phyloP scores from a whole-genome alignment of 2,888 invertebrate genomes.

The Nomada fucata region DNA sequence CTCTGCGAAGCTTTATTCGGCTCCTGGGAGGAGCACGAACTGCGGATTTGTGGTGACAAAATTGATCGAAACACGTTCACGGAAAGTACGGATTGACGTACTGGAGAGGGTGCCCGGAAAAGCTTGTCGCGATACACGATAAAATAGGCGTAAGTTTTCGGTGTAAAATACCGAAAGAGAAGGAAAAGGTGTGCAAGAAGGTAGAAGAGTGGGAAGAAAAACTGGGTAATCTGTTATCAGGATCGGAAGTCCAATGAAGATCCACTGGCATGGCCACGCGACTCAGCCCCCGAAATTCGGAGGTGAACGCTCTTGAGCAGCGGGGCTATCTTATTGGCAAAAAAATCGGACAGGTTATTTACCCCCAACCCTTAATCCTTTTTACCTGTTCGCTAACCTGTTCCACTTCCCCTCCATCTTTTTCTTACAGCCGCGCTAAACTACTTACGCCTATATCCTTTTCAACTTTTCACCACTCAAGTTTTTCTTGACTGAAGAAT shows the following conservation, averaged over 20 bases:
- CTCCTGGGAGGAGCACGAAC: conserved; percentile 29
- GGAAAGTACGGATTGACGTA: conserved; percentile 12
- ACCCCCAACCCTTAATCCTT: conserved; percentile 18
- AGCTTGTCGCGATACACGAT: neutral
- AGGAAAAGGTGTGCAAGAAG: conserved; percentile 3
- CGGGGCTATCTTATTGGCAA: conserved; percentile 93
- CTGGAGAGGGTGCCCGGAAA: neutral
- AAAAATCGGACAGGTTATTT: conserved; percentile 90
- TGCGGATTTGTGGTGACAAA: conserved; percentile 26
- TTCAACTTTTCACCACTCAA: neutral
- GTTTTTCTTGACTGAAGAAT: neutral
- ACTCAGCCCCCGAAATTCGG: conserved; percentile 92
- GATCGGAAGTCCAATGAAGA: conserved; percentile 75
- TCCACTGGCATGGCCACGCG: conserved; percentile 88
- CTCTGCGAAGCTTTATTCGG: conserved; percentile 19
- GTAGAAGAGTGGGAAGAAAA: conserved; percentile 18
- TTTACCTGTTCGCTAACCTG: conserved; percentile 43
- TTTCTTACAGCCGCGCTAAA: conserved; percentile 1
- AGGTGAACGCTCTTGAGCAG: conserved; percentile 93
- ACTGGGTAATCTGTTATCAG: conserved; percentile 44
- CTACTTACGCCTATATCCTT: conserved; percentile 20
- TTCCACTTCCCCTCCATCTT: conserved; percentile 5
- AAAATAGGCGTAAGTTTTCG: neutral
- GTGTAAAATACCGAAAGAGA: neutral
- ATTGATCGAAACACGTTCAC: conserved; percentile 40